phyloP scores from a whole-genome alignment of 2,797 vertebrate genomes.

The Ataeniobius toweri region DNA sequence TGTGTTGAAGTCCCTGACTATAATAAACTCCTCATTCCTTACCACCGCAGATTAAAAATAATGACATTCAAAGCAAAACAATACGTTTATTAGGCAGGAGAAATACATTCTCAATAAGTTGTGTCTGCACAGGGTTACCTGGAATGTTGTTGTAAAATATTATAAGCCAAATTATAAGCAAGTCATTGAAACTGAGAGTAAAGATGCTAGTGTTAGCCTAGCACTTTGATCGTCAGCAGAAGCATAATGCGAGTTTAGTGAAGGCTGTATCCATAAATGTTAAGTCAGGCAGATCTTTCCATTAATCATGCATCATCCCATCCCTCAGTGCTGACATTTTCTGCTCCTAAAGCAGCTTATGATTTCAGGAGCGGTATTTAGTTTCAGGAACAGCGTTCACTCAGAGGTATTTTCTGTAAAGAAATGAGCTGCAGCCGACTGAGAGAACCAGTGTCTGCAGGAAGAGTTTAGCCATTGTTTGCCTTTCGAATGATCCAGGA shows the following conservation, averaged over 20 bases:
- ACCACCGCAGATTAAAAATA: background rate
- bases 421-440: slow-evolving; percentile 10
- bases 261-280: too few relatives aligned
- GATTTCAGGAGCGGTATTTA: slow-evolving; percentile 7
- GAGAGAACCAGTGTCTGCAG: background rate
- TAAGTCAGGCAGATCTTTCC: background rate
- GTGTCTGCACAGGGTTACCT: background rate
- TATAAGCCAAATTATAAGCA: background rate
- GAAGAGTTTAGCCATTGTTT: background rate
- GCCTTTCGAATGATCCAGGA: slow-evolving; percentile 8
- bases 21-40: too few relatives aligned
- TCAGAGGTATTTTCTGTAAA: slow-evolving; percentile 1
- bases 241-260: background rate
- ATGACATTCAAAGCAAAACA: background rate
- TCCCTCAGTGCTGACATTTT: background rate
- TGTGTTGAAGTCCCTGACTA: background rate
- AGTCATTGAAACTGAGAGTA: background rate
- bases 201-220: background rate
- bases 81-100: background rate
- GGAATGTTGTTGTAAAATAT: background rate
- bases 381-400: background rate
- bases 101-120: background rate
- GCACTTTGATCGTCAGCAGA: background rate
- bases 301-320: slow-evolving; percentile 3
- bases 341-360: slow-evolving; percentile 17